Conservation (phyloP, 2,113 vertebrate species). For the Centropus unirufus region DNA sequence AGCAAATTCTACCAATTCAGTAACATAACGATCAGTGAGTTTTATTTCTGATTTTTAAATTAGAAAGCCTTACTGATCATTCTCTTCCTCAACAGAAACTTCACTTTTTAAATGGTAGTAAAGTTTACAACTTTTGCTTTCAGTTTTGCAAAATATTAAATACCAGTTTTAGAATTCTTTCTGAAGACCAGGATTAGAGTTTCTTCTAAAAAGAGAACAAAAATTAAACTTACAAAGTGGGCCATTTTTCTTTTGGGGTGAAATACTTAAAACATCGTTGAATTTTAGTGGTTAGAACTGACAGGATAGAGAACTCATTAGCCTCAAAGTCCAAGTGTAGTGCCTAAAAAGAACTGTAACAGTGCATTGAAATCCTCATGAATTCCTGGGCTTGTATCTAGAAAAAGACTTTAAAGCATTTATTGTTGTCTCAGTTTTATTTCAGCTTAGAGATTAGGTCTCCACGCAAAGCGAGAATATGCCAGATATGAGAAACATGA, state of each 20-base stretch:
- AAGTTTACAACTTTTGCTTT: neutral
- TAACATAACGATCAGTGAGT: neutral
- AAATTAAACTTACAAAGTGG: constrained; percentile 33
- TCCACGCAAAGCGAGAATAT: neutral
- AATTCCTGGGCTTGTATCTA: constrained; percentile 29
- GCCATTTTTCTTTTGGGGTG: constrained; percentile 19
- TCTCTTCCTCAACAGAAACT: neutral
- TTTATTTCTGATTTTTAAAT: neutral
- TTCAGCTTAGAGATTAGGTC: constrained; percentile 7
- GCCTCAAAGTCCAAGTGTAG: constrained; percentile 7
- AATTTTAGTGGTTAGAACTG: constrained; percentile 34
- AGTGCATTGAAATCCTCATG: neutral
- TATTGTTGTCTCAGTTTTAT: neutral
- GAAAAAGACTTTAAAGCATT: constrained; percentile 19
- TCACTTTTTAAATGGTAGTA: neutral
- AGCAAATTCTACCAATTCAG: neutral
- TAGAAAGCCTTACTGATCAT: neutral
- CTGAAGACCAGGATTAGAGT: neutral
- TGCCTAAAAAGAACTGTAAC: constrained; percentile 27
- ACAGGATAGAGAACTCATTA: constrained; percentile 34
- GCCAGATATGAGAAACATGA: neutral
- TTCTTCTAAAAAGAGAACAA: constrained; percentile 15
- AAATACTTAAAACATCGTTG: constrained; percentile 25
- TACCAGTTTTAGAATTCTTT: neutral
- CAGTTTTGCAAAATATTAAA: neutral